These are phyloP conservation scores for Heliornis fulica DNA, from an alignment of 2,113 vertebrate species.

Conservation along the genomic window DNA sequence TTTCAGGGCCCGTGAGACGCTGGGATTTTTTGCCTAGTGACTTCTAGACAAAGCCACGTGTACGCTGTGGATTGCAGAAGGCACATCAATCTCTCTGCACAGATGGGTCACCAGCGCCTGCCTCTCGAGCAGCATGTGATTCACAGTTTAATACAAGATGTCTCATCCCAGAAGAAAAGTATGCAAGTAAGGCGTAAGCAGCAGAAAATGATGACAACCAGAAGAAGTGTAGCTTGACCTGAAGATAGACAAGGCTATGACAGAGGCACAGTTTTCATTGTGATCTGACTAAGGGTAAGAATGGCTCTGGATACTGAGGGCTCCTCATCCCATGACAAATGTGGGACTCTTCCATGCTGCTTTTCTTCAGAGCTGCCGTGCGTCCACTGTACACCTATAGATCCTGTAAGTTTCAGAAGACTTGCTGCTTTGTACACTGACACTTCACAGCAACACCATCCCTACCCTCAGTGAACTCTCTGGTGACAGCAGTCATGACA, in stretches of 20 bases:
- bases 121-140: neutral
- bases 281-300: neutral
- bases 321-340: neutral
- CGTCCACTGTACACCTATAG: neutral
- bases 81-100: neutral
- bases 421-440: neutral
- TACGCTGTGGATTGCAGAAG: neutral
- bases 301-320: neutral
- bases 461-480: neutral
- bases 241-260: neutral
- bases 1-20: neutral
- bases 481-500: neutral
- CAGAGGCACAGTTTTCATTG: neutral
- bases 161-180: neutral
- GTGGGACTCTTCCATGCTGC: neutral
- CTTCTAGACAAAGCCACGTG: neutral
- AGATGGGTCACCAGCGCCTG: neutral
- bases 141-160: neutral
- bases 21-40: neutral
- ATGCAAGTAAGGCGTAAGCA: neutral
- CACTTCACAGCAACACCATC: neutral
- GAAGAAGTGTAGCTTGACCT: accelerated
- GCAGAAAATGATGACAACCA: neutral
- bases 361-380: neutral
- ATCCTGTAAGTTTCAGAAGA: neutral